Evolutionary conservation across 2,113 vertebrate species (phyloP), one percentile per base, ranked within the genome.

Genomic region (Corapipo altera): DNA sequence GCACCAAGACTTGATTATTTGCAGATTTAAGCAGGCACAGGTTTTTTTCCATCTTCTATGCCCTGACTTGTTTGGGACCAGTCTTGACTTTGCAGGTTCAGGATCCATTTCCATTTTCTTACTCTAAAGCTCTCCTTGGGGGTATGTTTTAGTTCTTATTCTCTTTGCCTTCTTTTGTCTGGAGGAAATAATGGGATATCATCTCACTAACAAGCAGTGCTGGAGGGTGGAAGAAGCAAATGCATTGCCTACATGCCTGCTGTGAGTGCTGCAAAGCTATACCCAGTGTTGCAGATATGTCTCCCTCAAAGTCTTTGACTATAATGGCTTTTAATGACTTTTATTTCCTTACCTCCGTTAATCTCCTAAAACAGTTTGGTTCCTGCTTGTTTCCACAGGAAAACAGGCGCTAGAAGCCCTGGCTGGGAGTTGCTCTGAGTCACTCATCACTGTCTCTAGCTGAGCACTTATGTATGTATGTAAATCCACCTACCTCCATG

Each of bases 401-500:
- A 94, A 92, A 62, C 33, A 82, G 16, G 58, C 71, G 32, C n/a
- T 23, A 11, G 3, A 62, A 96, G 9, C 37, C 64, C 59, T 83
- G 79, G 58, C 79, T 70, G 57, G 49, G 37, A 86, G 41, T 24
- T 8, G 2, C 8, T 90, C 58, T 92, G 91, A 94, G 76, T 94
- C 91, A 80, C 67, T 76, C 85, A 37, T 90, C 64, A 54, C 91
- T 92, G 85, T 61, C 83, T 94, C 9, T 26, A 85, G 24, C 41
- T 80, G 66, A 86, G 32, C 24, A 8, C 15, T 95, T 84, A 67
- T 66, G n/a, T 74, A 86, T 96, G 86, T 83, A 88, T 94, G 88
- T 84, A 96, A 95, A 96, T 95, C 86, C 91, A 76, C 94, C 95
- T 85, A 94, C 94, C 61, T 23, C 74, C 83, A 1, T 86, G 41